A percentile compares a stretch with the other conserved stretches of the same genome.
Conservation (phyloP, 2,113 vertebrate species). For the Oryzias celebensis region DNA sequence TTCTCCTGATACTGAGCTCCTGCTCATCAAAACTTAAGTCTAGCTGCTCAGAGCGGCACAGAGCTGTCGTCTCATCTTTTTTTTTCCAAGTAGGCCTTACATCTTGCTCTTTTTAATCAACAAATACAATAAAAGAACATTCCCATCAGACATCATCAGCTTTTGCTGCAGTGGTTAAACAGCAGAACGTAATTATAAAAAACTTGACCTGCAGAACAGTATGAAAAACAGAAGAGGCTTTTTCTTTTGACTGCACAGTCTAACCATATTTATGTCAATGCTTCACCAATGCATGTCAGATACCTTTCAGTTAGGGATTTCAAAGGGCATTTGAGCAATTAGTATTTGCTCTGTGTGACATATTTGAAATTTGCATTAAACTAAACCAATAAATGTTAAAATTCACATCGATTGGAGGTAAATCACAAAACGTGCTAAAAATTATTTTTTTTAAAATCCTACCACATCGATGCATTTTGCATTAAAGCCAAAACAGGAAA, state of each 20-base stretch:
- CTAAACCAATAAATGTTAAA: neutral
- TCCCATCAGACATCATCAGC: conserved; percentile 3
- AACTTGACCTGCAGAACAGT: conserved; percentile 20
- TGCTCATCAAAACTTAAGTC: conserved; percentile 38
- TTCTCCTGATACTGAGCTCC: conserved; percentile 33
- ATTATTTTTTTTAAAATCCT: no score
- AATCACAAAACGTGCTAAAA: no score
- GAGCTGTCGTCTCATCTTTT: conserved; percentile 36
- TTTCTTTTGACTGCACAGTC: conserved; percentile 43
- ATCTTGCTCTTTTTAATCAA: conserved; percentile 16
- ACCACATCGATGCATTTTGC: no score
- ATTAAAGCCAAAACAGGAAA: no score
- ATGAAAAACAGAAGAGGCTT: conserved; percentile 48
- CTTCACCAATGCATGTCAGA: conserved; percentile 22
- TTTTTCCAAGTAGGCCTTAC: neutral
- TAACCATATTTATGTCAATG: conserved; percentile 26
- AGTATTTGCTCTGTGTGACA: no score
- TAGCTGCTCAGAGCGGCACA: conserved; percentile 32
- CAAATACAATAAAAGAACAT: conserved; percentile 3
- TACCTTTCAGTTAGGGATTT: neutral
- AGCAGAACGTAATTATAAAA: conserved; percentile 28
- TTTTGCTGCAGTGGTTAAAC: conserved; percentile 30
- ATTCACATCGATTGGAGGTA: neutral
- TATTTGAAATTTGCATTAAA: neutral
- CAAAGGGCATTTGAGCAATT: no score